Evolutionary conservation across 2,888 invertebrate species (phyloP).

Genomic region (Galerucella pusilla): DNA sequence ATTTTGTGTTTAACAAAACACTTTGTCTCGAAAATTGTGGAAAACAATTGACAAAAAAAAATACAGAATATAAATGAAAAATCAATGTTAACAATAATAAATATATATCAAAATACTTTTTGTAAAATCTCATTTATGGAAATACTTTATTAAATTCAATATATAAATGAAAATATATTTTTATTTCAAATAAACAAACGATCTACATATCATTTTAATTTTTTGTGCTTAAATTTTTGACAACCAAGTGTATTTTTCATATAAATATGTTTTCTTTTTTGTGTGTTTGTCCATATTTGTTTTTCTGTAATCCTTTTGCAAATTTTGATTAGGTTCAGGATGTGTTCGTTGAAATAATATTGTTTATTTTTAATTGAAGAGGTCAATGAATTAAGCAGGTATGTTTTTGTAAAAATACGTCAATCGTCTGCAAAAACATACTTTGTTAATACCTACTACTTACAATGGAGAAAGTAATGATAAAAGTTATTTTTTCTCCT

Average conservation of each 20-base stretch:
- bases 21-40: no score
- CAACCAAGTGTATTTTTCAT: not conserved
- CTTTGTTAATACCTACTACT: not conserved
- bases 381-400: conserved; percentile 5
- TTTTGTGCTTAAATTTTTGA: not conserved
- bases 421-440: not conserved
- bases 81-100: no score
- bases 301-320: conserved; percentile 9
- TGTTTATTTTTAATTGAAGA: not conserved
- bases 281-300: conserved; percentile 7
- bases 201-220: conserved; percentile 4
- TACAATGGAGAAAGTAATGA: not conserved
- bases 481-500: not conserved
- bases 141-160: not conserved
- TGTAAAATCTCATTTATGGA: no score
- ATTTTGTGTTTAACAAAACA: no score
- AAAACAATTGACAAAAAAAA: no score
- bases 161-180: not conserved
- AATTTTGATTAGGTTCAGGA: conserved; percentile 5
- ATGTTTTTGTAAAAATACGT: not conserved
- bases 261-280: not conserved
- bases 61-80: no score
- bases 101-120: no score
- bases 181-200: not conserved
- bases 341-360: conserved; percentile 1